A percentile compares a stretch with the other conserved stretches of the same genome.
phyloP scores from a whole-genome alignment of 2,797 vertebrate species.

The Oophaga sylvatica region DNA sequence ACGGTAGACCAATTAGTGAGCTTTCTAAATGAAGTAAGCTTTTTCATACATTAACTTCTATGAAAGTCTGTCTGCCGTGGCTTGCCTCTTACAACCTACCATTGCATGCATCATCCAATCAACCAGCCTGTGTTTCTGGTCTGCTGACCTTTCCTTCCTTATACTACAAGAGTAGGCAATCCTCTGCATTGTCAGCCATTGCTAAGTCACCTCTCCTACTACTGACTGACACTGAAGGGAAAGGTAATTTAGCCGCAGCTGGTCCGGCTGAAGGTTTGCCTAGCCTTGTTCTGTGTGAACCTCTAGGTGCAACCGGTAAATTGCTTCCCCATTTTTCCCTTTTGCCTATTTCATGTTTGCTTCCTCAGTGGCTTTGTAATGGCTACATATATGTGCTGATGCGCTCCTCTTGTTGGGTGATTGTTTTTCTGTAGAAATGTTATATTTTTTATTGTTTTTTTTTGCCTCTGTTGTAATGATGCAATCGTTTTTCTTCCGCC shows the following conservation, averaged over 20 bases:
- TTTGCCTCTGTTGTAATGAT: neutral
- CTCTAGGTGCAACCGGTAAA: slow-evolving; percentile 73
- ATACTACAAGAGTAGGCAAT: slow-evolving; percentile 1
- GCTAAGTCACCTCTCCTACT: neutral
- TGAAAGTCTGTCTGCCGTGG: slow-evolving; percentile 84
- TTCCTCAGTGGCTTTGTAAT: slow-evolving; percentile 69
- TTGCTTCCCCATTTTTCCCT: slow-evolving; percentile 61
- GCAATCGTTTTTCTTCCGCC: neutral
- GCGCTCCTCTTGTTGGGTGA: slow-evolving; percentile 52
- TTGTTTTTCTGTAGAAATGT: slow-evolving; percentile 1
- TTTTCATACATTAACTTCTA: slow-evolving; percentile 97
- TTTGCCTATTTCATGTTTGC: slow-evolving; percentile 69
- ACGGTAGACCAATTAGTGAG: slow-evolving; percentile 99
- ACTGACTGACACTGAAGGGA: neutral
- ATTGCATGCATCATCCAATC: slow-evolving; percentile 74
- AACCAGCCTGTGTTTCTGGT: slow-evolving; percentile 66
- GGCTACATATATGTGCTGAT: slow-evolving; percentile 47
- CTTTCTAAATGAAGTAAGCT: slow-evolving; percentile 99
- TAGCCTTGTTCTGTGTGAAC: slow-evolving; percentile 67
- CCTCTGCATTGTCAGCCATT: neutral
- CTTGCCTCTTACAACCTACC: slow-evolving; percentile 75
- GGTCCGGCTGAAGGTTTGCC: slow-evolving; percentile 1
- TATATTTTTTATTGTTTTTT: slow-evolving; percentile 14
- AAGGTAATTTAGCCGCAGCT: neutral
- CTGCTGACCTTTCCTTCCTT: slow-evolving; percentile 72